Base-by-base conservation (phyloP, 1,140 invertebrate species). In the Bombus waltoni region DNA sequence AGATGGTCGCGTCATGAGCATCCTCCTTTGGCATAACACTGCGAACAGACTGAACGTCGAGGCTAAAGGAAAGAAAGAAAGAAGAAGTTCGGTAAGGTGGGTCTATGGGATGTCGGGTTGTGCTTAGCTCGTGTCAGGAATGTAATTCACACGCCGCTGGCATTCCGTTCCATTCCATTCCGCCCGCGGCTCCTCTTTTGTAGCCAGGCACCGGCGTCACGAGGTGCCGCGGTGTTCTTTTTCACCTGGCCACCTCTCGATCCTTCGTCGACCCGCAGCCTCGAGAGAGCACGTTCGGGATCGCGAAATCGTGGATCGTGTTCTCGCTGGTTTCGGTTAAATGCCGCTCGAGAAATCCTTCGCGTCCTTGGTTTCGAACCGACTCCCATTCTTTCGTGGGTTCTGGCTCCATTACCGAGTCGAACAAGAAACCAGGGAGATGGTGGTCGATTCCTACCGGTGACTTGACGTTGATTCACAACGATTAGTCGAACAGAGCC, bases 131-230 rank as follows among this genome's bases (percentile, higher is more conserved):
- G 93, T 93, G 92, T 94, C 93, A 90, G 90, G 93, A 94, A 93
- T 94, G 92, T 93, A 93, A 94, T 94, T 94, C 93, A 94, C 93
- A 93, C 93, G 91, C 91, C 88, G 87, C 76, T 91, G 92, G 92
- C 92, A 93, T 93, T 93, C 92, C 92, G 89, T 85, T 87, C 78
- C 91, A 86, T 93, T 92, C 85, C 91, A 92, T 93, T 91, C 87
- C 88, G 90, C 87, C 86, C 87, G 91, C 90, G 89, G 88, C 88
- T 72, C 79, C 82, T 68, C 76, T 81, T 93, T 93, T 93, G 90
- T 89, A 38, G 87, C 87, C 81, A 28, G 65, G 68, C 83, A 86
- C 81, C 85, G 83, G 71, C 80, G 72, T 82, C 78, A 80, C 82
- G 81, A 65, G 68, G 78, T 72, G 82, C 32, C 77, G 82, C 65